Percentiles rank a stretch among this genome's conserved stretches.
Conservation (phyloP, 2,888 invertebrate species). For the Drosophila limbata region DNA sequence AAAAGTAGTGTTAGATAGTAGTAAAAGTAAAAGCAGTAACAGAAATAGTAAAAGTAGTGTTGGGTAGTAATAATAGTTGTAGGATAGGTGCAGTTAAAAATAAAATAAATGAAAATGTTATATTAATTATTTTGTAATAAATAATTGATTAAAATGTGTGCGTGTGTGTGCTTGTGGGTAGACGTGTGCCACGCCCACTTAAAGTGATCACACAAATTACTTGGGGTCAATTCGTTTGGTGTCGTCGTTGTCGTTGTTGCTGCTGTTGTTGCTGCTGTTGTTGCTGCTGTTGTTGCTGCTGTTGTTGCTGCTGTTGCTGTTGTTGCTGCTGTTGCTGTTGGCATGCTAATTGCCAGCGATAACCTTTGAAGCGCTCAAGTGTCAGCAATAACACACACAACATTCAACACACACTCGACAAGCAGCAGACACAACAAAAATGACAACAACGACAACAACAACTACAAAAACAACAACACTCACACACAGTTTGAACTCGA, state of each 20-base stretch:
- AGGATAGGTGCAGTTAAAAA: neutral
- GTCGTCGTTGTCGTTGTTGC: slow-evolving; percentile 13
- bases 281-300: neutral
- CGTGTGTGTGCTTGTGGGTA: neutral
- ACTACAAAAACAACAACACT: slow-evolving; percentile 20
- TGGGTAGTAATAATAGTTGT: neutral
- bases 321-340: slow-evolving; percentile 38
- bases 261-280: slow-evolving; percentile 8
- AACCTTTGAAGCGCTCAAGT: slow-evolving; percentile 61
- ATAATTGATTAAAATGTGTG: neutral
- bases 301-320: slow-evolving; percentile 8
- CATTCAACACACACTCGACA: slow-evolving; percentile 27
- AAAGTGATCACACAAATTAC: slow-evolving; percentile 24
- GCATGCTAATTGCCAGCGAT: slow-evolving; percentile 67
- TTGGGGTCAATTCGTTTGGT: slow-evolving; percentile 26
- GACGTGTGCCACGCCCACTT: slow-evolving; percentile 1
- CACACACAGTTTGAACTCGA: slow-evolving; percentile 50
- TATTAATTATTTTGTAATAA: too few relatives aligned
- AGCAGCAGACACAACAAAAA: slow-evolving; percentile 19
- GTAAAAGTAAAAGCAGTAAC: neutral
- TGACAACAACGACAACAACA: slow-evolving; percentile 3
- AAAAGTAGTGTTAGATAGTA: neutral
- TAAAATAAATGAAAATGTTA: too few relatives aligned
- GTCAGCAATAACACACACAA: slow-evolving; percentile 46
- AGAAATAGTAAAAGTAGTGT: neutral